Conservation (phyloP, 2,113 vertebrate species). For the Pterocles burchelli region DNA sequence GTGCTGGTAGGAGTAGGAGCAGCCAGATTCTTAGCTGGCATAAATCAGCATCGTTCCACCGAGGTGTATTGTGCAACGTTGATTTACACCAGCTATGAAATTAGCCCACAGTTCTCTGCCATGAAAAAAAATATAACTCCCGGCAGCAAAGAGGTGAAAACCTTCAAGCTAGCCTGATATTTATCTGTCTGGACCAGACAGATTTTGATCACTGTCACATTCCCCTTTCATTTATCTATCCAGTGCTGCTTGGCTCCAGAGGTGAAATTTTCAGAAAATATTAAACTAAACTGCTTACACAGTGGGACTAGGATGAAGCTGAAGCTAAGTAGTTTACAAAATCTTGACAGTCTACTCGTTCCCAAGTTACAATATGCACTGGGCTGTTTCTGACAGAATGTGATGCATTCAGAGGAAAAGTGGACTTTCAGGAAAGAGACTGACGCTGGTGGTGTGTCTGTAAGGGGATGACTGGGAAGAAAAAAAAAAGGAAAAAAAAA, state of each 20-base stretch:
- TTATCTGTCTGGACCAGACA: constrained; percentile 41
- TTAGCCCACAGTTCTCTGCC: constrained; percentile 41
- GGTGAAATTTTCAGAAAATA: constrained; percentile 2
- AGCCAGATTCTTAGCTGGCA: constrained; percentile 51
- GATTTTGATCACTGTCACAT: constrained; percentile 33
- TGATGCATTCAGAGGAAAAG: background rate
- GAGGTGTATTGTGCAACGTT: background rate
- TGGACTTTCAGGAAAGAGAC: background rate
- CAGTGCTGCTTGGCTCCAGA: background rate
- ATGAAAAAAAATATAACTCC: constrained; percentile 58
- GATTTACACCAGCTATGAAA: constrained; percentile 61
- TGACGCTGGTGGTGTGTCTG: background rate
- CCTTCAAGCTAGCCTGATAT: constrained; percentile 41
- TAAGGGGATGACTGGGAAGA: background rate
- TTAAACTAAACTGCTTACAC: background rate
- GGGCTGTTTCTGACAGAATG: background rate
- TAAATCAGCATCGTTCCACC: constrained; percentile 33
- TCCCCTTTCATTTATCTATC: background rate
- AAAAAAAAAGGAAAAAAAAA: background rate
- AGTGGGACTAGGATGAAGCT: background rate
- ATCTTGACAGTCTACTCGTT: background rate
- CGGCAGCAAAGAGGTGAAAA: constrained; percentile 44
- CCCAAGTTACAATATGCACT: background rate
- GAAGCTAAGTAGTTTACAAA: background rate
- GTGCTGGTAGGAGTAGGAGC: background rate